phyloP scores from a whole-genome alignment of 2,888 invertebrate genomes.

The Chesias legatella region DNA sequence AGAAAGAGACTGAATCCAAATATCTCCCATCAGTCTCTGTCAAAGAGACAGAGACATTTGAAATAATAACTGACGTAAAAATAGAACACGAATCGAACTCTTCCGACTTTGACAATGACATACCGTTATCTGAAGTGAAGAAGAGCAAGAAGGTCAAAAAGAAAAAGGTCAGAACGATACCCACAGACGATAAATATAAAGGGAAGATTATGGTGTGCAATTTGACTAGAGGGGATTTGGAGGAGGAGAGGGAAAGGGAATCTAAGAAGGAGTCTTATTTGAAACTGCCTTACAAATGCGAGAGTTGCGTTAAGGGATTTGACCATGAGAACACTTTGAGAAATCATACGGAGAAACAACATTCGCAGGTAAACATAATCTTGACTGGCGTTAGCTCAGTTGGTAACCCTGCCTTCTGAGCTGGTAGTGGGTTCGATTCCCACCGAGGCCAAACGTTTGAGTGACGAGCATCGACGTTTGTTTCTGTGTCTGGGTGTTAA shows the following conservation, averaged over 20 bases:
- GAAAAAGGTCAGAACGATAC: slow-evolving; percentile 4
- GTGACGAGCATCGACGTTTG: too few species aligned
- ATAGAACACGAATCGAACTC: slow-evolving; percentile 38
- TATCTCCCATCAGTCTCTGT: slow-evolving; percentile 3
- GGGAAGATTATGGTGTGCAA: slow-evolving; percentile 47
- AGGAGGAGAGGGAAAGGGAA: slow-evolving; percentile 45
- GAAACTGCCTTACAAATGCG: slow-evolving; percentile 57
- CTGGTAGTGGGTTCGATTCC: too few species aligned
- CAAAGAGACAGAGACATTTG: slow-evolving; percentile 8
- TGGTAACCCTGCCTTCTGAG: too few species aligned
- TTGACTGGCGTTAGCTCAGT: too few species aligned
- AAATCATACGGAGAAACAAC: slow-evolving; percentile 52
- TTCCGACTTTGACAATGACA: slow-evolving; percentile 41
- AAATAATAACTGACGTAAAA: slow-evolving; percentile 42
- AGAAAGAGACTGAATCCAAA: slow-evolving; percentile 1
- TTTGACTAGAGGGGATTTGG: slow-evolving; percentile 43
- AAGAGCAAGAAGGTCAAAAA: slow-evolving; percentile 17
- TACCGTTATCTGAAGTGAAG: slow-evolving; percentile 37
- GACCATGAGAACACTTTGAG: slow-evolving; percentile 53
- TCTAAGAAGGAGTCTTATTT: slow-evolving; percentile 43
- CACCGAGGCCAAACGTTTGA: too few species aligned
- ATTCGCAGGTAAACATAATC: slow-evolving; percentile 42
- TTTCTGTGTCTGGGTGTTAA: too few species aligned
- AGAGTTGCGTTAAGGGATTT: slow-evolving; percentile 55
- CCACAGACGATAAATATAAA: slow-evolving; percentile 36